Evolutionary conservation across 2,113 vertebrate species (phyloP), one percentile per base, ranked within the genome.

Genomic region (Cairina moschata): DNA sequence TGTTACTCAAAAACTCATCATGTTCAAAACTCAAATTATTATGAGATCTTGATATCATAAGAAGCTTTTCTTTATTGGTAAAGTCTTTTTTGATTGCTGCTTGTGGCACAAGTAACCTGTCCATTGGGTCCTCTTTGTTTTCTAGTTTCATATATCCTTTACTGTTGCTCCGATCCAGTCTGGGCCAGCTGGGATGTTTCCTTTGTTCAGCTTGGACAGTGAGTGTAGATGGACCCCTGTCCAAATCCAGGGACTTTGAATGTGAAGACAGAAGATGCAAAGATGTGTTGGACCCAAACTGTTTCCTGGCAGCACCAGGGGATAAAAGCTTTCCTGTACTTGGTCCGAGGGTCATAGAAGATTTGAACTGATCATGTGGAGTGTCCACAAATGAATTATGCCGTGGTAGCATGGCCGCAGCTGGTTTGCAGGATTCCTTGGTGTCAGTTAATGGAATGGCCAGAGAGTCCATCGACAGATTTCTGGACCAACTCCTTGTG

Each of bases 11-110:
- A 94, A 99, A 99, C 91, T 99, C 99, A 60, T 99, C 99, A 23
- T 99, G 99, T 97, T 99, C 99, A 91, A 99, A 99, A 97, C 99
- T 99, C 96, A 99, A 98, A 95, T 99, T 99, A 91, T 99, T 99
- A 65, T 99, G 99, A 31, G 99, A 99, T 93, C 99, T 98, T 31
- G 99, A 99, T 90, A 99, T 99, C 99, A 99, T 99, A 54, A 99
- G 98, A 84, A 99, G 98, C 95, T 99, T 99, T 95, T 99, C 99
- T 38, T 99, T 99, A 96, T 99, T 99, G 58, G 99, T 99, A 82
- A 99, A 99, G 97, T 99, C 99, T 31, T 98, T 98, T 91, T 98
- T 99, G 16, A 72, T 95, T 3, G 97, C 75, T 34, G 66, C 89
- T 12, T 98, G 97, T 40, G 98, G 97, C 11, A 99, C 98, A 66